Base-by-base conservation (phyloP, 2,113 vertebrate genomes). In the Salvelinus alpinus region DNA sequence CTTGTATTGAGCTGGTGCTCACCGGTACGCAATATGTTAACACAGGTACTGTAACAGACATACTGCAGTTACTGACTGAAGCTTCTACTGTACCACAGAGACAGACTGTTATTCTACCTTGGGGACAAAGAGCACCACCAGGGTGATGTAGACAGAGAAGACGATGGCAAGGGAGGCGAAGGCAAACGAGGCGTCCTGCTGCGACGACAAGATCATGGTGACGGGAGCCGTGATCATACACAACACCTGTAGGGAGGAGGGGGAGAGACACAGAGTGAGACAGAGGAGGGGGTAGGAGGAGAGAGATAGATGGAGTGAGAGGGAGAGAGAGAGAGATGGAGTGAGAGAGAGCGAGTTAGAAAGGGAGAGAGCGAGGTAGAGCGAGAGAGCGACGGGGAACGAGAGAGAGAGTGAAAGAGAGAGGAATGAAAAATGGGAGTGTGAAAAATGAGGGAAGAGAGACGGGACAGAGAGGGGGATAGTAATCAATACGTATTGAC, bases 211-310 rank as follows among this genome's bases (percentile, higher is more conserved):
- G 81, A 97, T 96, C 96, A 97, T 96, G 89, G 96, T 96, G 78
- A 97, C 96, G 0, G 96, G 96, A 0, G 95, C 96, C 0, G 96
- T 96, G 90, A 97, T 97, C 89, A 97, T 95, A 80, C 96, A 97
- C 69, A 97, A 82, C 38, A 96, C 95, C 95, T 96, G 81, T 48
- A 9, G 77, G 7, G 29, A 54, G n/a, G 22, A 11, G 4, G 59
- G 16, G 25, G 71, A 18, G 70, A 57, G 47, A 38, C 34, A 38
- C 7, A 1, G 70, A 25, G 48, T 18, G 70, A 54, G 70, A 71
- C 24, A 27, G 51, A 1, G 70, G 12, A 20, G 7, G 14, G 11
- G 0, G 29, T 27, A 34, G 29, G 51, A 13, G 12, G 51, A 18
- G 48, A 31, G 13, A 1, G 34, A 34, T 1, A 34, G 34, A 34